These are phyloP conservation scores for Diplazon laetatorius DNA, from an alignment of 2,888 invertebrate genomes.

Conservation along the genomic window DNA sequence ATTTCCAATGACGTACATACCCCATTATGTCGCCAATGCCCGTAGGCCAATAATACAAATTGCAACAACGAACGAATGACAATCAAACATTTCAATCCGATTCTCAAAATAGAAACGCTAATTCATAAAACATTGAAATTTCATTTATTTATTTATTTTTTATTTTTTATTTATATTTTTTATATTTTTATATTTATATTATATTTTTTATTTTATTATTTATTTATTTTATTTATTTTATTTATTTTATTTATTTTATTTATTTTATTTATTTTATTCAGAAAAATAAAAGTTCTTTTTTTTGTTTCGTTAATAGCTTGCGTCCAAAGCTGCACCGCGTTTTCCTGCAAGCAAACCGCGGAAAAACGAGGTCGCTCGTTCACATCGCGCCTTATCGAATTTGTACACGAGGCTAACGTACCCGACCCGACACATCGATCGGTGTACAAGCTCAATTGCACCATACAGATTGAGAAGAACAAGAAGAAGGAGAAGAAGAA, in stretches of 20 bases:
- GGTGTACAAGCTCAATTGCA: conserved; percentile 40
- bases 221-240: too few species aligned
- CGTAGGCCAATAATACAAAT: neutral
- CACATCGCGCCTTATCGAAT: conserved; percentile 48
- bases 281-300: neutral
- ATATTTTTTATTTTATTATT: too few species aligned
- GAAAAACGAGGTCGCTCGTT: conserved; percentile 56
- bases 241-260: too few species aligned
- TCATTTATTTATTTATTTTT: too few species aligned
- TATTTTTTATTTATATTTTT: too few species aligned
- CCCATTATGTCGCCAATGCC: conserved; percentile 8
- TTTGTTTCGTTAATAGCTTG: too few species aligned
- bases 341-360: conserved; percentile 6
- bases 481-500: too few species aligned
- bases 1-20: conserved; percentile 1
- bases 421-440: conserved; percentile 59
- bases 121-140: too few species aligned
- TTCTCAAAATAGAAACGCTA: too few species aligned
- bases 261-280: too few species aligned
- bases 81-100: too few species aligned
- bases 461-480: conserved; percentile 22
- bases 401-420: conserved; percentile 61
- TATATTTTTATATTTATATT: too few species aligned
- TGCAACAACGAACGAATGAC: neutral
- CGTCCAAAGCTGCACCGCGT: neutral